Evolutionary conservation across 2,888 invertebrate genomes (phyloP).

Genomic region (Plagiodera versicolora): DNA sequence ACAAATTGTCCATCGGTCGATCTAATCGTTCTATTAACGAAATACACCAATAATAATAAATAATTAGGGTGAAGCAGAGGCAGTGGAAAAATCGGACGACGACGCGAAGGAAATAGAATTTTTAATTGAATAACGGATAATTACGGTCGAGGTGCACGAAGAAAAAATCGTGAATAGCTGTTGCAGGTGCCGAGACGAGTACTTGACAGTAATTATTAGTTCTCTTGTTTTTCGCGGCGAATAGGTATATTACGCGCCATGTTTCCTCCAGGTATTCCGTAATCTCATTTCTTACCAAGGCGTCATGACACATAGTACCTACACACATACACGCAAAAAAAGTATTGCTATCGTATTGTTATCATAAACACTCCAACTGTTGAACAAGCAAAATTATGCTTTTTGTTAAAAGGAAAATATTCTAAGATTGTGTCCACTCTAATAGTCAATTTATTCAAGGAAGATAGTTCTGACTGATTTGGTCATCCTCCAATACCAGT

Average conservation of each 20-base stretch:
- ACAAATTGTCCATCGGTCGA: constrained; percentile 22
- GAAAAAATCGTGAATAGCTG: constrained; percentile 7
- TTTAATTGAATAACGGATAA: neutral
- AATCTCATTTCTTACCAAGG: too few species aligned
- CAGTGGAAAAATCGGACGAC: neutral
- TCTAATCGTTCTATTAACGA: constrained; percentile 8
- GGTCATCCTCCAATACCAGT: too few species aligned
- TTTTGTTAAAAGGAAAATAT: too few species aligned
- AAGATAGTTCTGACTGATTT: too few species aligned
- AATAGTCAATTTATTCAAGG: too few species aligned
- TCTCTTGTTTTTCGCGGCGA: constrained; percentile 7
- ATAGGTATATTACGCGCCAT: neutral
- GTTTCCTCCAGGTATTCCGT: neutral
- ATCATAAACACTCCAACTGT: too few species aligned
- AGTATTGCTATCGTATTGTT: too few species aligned
- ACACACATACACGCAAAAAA: too few species aligned
- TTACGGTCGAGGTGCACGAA: neutral
- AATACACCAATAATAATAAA: constrained; percentile 1
- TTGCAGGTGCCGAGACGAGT: constrained; percentile 25
- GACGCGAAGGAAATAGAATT: too few species aligned
- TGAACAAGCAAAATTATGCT: too few species aligned
- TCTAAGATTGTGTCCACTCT: too few species aligned
- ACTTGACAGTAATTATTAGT: constrained; percentile 34
- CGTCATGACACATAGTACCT: too few species aligned
- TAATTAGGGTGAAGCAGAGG: constrained; percentile 10